Percentiles rank a stretch among this genome's conserved stretches.
phyloP scores from a whole-genome alignment of 2,113 vertebrate species.

The Carassius auratus region DNA sequence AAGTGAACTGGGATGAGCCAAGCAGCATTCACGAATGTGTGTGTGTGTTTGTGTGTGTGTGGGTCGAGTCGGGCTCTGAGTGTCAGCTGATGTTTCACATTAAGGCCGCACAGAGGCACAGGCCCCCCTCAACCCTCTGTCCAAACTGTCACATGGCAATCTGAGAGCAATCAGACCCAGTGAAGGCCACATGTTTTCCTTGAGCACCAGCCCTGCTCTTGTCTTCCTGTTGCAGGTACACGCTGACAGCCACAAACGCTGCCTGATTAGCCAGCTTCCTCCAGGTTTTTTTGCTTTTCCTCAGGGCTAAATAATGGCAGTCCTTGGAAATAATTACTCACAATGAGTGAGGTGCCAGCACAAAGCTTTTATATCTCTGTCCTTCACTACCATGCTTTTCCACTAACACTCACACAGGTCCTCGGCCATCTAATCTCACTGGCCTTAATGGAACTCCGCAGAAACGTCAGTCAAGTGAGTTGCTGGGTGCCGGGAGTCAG shows the following conservation, averaged over 20 bases:
- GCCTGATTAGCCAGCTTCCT: slow-evolving; percentile 51
- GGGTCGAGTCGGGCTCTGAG: slow-evolving; percentile 9
- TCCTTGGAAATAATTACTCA: slow-evolving; percentile 52
- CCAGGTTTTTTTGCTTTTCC: slow-evolving; percentile 35
- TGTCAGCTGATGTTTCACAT: slow-evolving; percentile 61
- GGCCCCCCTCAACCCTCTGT: slow-evolving; percentile 37
- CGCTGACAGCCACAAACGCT: slow-evolving; percentile 42
- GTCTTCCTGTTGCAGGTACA: slow-evolving; percentile 45
- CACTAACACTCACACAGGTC: background rate
- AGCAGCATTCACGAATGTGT: background rate
- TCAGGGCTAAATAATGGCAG: slow-evolving; percentile 55
- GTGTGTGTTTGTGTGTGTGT: slow-evolving; percentile 29
- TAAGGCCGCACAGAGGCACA: slow-evolving; percentile 46
- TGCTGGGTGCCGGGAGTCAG: slow-evolving; percentile 26
- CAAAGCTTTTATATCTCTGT: slow-evolving; percentile 42
- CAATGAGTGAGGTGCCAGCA: slow-evolving; percentile 32
- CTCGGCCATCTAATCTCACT: slow-evolving; percentile 31
- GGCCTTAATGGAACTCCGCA: slow-evolving; percentile 40
- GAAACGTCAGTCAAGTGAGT: slow-evolving; percentile 27
- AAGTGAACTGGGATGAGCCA: background rate
- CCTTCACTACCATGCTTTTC: slow-evolving; percentile 55
- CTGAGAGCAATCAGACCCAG: slow-evolving; percentile 52
- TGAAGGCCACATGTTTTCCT: slow-evolving; percentile 54
- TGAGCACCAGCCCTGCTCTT: slow-evolving; percentile 30
- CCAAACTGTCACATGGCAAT: slow-evolving; percentile 56